Evolutionary conservation across 2,113 vertebrate species (phyloP).

Genomic region (Eretmochelys imbricata): DNA sequence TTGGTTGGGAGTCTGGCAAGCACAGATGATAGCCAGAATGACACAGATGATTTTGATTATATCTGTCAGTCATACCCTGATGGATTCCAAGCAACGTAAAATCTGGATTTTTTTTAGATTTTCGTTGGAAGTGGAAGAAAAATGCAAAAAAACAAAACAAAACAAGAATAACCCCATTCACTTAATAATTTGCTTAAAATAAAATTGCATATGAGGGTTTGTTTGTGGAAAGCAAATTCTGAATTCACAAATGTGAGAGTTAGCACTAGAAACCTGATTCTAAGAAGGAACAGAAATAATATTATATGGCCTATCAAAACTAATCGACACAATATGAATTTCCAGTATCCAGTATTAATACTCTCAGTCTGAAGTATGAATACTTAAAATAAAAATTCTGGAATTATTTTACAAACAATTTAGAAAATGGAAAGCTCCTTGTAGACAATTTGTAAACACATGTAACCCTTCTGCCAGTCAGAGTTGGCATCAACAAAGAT

Average conservation of each 20-base stretch:
- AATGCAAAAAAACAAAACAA: neutral
- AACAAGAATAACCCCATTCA: neutral
- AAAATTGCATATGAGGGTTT: neutral
- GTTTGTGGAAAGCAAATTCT: neutral
- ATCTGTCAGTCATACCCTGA: neutral
- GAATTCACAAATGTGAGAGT: neutral
- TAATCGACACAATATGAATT: neutral
- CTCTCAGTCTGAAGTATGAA: neutral
- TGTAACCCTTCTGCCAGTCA: too few relatives aligned
- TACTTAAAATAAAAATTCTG: too few relatives aligned
- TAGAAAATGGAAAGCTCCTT: neutral
- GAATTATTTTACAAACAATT: neutral
- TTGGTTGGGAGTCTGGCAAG: neutral
- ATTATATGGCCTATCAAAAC: neutral
- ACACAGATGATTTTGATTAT: neutral
- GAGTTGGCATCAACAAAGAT: too few relatives aligned
- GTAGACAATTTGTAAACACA: neutral
- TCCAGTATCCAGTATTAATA: neutral
- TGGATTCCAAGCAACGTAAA: neutral
- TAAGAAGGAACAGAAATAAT: neutral
- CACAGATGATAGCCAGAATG: neutral
- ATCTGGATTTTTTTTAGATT: neutral
- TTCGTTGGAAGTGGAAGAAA: neutral
- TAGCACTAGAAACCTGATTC: neutral
- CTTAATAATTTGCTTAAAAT: neutral